These are phyloP conservation scores for Paracyprichromis sp. DNA, from an alignment of 2,113 vertebrate genomes.

Conservation along the genomic window DNA sequence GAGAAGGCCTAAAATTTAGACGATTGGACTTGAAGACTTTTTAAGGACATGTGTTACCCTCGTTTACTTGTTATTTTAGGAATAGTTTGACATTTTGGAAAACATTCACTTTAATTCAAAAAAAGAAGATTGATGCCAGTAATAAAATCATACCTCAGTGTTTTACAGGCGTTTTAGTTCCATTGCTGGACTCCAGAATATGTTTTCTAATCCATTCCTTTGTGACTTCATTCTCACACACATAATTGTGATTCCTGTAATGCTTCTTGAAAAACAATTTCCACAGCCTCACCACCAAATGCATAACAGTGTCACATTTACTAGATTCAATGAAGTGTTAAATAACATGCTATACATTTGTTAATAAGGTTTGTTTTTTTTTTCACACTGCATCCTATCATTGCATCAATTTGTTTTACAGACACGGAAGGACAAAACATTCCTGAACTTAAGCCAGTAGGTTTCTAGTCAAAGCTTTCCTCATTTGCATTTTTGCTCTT, in stretches of 20 bases:
- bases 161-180: background rate
- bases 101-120: background rate
- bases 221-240: background rate
- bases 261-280: background rate
- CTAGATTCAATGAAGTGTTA: constrained; percentile 40
- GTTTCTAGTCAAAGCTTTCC: background rate
- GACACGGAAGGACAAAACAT: background rate
- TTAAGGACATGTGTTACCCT: background rate
- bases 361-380: background rate
- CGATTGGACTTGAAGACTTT: background rate
- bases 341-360: constrained; percentile 31
- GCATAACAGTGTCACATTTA: constrained; percentile 19
- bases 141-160: background rate
- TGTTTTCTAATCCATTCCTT: background rate
- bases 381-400: background rate
- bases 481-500: constrained; percentile 33
- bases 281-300: background rate
- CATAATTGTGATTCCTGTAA: background rate
- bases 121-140: background rate
- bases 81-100: background rate
- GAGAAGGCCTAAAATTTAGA: background rate
- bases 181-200: background rate
- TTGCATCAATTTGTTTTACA: background rate
- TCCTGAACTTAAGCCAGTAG: background rate
- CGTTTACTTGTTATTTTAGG: background rate